Percentiles rank a stretch among this genome's conserved stretches.
These are phyloP conservation scores for Procavia capensis DNA, from an alignment of 2,113 vertebrate species.

Conservation along the genomic window DNA sequence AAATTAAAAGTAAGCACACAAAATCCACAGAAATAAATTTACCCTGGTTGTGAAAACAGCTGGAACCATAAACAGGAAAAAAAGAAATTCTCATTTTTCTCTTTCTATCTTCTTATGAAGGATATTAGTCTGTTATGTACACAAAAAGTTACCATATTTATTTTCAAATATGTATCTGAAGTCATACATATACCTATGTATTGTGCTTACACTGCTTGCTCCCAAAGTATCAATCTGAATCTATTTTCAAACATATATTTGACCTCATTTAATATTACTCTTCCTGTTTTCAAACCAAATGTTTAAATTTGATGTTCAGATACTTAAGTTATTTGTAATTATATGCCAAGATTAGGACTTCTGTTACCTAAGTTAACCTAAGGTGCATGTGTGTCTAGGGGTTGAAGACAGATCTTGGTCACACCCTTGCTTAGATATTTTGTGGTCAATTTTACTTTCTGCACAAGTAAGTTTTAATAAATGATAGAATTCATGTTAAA, in stretches of 20 bases:
- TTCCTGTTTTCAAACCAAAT: not conserved
- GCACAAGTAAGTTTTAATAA: not conserved
- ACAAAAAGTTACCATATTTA: not conserved
- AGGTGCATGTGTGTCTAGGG: rapidly evolving
- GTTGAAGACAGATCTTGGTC: not conserved
- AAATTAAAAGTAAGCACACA: not conserved
- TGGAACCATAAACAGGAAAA: not conserved
- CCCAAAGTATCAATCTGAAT: not conserved
- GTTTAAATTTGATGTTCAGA: not conserved
- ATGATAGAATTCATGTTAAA: not conserved
- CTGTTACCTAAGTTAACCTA: not conserved
- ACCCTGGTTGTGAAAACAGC: not conserved
- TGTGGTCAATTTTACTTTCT: not conserved
- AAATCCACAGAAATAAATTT: not conserved
- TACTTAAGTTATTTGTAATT: not conserved
- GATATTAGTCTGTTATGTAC: not conserved
- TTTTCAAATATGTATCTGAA: not conserved
- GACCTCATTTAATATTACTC: not conserved
- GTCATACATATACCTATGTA: not conserved
- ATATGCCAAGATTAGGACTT: not conserved
- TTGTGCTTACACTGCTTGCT: not conserved
- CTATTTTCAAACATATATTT: not conserved
- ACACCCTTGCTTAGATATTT: not conserved
- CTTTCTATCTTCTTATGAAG: not conserved
- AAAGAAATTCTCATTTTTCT: not conserved